phyloP scores from a whole-genome alignment of 2,888 invertebrate genomes.

The Ochropleura leucogaster region DNA sequence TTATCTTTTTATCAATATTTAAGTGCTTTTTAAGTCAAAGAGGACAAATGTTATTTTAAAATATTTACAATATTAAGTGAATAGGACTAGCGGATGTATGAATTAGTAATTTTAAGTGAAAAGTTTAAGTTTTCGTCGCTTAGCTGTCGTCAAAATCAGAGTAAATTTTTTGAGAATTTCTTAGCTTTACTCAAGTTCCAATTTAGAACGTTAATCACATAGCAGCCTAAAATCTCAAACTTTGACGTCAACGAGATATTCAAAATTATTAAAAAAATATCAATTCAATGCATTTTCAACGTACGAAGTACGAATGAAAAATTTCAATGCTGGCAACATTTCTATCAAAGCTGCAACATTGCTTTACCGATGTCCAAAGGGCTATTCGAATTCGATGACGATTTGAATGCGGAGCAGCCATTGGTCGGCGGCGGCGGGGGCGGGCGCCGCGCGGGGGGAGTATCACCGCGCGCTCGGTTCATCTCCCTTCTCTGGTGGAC shows the following conservation, averaged over 20 bases:
- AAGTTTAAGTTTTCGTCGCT: slow-evolving; percentile 49
- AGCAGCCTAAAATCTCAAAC: slow-evolving; percentile 51
- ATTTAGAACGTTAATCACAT: slow-evolving; percentile 41
- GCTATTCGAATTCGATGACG: slow-evolving; percentile 63
- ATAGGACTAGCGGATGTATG: slow-evolving; percentile 77
- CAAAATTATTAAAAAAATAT: slow-evolving; percentile 67
- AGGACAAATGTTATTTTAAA: slow-evolving; percentile 69
- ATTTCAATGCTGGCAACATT: slow-evolving; percentile 48
- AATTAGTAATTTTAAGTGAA: slow-evolving; percentile 62
- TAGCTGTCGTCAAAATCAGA: slow-evolving; percentile 42
- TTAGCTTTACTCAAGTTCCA: slow-evolving; percentile 21
- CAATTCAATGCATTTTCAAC: slow-evolving; percentile 48
- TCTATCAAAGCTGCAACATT: slow-evolving; percentile 42
- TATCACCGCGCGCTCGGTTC: slow-evolving; percentile 68
- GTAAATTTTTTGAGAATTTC: slow-evolving; percentile 3
- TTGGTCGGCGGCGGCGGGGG: slow-evolving; percentile 58
- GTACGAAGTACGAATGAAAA: slow-evolving; percentile 43
- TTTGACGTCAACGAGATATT: slow-evolving; percentile 51
- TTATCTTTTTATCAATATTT: slow-evolving; percentile 62
- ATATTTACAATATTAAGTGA: slow-evolving; percentile 65
- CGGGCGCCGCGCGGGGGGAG: slow-evolving; percentile 59
- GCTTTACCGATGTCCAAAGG: slow-evolving; percentile 32
- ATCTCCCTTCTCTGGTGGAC: slow-evolving; percentile 19
- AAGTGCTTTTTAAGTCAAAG: slow-evolving; percentile 68
- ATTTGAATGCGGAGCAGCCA: slow-evolving; percentile 67